Percentiles rank a stretch among this genome's conserved stretches.
Evolutionary conservation across 2,113 vertebrate species (phyloP).

Genomic region (Lepus americanus): DNA sequence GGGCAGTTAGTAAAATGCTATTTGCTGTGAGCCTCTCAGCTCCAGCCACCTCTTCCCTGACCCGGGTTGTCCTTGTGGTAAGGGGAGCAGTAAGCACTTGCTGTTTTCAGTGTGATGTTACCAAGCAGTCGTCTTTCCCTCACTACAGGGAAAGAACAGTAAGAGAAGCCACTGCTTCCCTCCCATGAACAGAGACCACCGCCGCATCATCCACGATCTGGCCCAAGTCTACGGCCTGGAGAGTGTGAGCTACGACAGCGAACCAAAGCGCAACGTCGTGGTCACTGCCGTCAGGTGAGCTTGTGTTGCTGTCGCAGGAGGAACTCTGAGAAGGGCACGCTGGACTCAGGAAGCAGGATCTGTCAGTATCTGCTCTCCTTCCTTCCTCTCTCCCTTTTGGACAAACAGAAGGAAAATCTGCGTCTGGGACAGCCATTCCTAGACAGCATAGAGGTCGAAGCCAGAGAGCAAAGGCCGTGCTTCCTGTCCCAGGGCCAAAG

Average conservation of each 20-base stretch:
- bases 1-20: neutral
- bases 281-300: constrained; percentile 95
- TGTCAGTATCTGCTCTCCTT: neutral
- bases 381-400: neutral
- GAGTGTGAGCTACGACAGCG: constrained; percentile 97
- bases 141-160: constrained; percentile 92
- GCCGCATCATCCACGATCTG: constrained; percentile 96
- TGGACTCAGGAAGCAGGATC: neutral
- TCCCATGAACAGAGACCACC: constrained; percentile 97
- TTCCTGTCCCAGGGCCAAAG: neutral
- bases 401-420: neutral
- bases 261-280: constrained; percentile 97
- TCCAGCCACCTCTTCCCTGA: neutral
- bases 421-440: neutral
- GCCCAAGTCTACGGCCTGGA: constrained; percentile 95
- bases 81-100: neutral
- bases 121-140: constrained; percentile 17
- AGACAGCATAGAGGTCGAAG: neutral
- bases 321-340: neutral
- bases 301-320: neutral
- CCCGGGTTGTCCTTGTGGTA: neutral
- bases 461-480: neutral
- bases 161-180: constrained; percentile 96
- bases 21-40: neutral
- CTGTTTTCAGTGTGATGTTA: neutral